These are phyloP conservation scores for Triplophysa tibetana DNA, from an alignment of 2,113 vertebrate species.

Conservation along the genomic window DNA sequence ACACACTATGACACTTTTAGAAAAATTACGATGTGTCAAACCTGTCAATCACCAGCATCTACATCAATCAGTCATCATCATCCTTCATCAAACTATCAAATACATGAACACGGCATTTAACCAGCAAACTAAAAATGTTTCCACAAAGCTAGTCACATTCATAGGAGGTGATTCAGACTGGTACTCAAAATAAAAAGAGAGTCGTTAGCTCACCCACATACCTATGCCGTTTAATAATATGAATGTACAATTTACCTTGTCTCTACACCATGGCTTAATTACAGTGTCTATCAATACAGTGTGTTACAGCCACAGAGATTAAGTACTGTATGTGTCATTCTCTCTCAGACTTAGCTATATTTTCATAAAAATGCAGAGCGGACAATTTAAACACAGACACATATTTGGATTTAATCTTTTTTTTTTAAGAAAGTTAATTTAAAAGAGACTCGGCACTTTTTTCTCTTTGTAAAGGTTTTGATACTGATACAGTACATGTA, in stretches of 20 bases:
- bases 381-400: background rate
- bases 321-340: constrained; percentile 54
- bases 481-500: too few species aligned
- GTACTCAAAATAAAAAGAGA: constrained; percentile 61
- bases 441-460: too few species aligned
- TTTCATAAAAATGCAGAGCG: background rate
- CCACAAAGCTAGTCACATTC: constrained; percentile 2
- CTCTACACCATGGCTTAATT: constrained; percentile 68
- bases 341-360: background rate
- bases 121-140: constrained; percentile 11
- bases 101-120: background rate
- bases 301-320: constrained; percentile 58
- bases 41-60: too few species aligned
- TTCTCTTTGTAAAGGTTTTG: too few species aligned
- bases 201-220: constrained; percentile 59
- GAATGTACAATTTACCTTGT: constrained; percentile 76
- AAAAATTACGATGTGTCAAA: too few species aligned
- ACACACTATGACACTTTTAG: too few species aligned
- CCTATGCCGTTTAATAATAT: constrained; percentile 69
- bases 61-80: too few species aligned
- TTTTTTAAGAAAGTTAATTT: too few species aligned
- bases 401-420: background rate
- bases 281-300: constrained; percentile 70
- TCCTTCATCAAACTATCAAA: too few species aligned
- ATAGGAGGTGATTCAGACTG: background rate